A percentile compares a stretch with the other conserved stretches of the same genome.
phyloP scores from a whole-genome alignment of 1,140 invertebrate genomes.

The Akabosia matsudoensis region DNA sequence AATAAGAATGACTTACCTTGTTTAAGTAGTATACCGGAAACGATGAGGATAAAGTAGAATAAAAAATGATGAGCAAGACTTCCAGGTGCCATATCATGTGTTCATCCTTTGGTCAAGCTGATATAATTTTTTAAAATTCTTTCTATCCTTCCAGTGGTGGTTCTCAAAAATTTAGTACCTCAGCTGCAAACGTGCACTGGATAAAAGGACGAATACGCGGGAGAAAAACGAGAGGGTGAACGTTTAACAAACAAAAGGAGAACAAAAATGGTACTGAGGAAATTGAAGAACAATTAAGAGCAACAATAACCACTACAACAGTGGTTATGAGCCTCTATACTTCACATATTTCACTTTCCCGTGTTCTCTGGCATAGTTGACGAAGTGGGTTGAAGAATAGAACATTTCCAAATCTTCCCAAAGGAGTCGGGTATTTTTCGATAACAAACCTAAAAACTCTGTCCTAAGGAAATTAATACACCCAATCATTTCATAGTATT shows the following conservation, averaged over 20 bases:
- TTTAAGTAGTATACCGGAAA: constrained; percentile 45
- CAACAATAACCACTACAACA: background rate
- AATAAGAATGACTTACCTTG: constrained; percentile 42
- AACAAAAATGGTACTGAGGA: background rate
- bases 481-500: too few species aligned
- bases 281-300: background rate
- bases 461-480: too few species aligned
- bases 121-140: constrained; percentile 3
- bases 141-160: background rate
- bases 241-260: background rate
- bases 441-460: too few species aligned
- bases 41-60: constrained; percentile 48
- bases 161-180: background rate
- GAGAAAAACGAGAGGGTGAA: background rate
- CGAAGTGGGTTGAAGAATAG: too few species aligned
- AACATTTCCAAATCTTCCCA: too few species aligned
- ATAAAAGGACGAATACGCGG: too few species aligned
- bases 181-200: too few species aligned
- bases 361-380: too few species aligned
- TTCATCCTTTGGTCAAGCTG: constrained; percentile 26
- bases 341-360: background rate
- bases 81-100: constrained; percentile 46
- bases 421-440: too few species aligned
- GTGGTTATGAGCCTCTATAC: background rate
- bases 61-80: constrained; percentile 45